Base-by-base conservation (phyloP, 92 coral and sea anemone species). In the Nematostella vectensis region DNA sequence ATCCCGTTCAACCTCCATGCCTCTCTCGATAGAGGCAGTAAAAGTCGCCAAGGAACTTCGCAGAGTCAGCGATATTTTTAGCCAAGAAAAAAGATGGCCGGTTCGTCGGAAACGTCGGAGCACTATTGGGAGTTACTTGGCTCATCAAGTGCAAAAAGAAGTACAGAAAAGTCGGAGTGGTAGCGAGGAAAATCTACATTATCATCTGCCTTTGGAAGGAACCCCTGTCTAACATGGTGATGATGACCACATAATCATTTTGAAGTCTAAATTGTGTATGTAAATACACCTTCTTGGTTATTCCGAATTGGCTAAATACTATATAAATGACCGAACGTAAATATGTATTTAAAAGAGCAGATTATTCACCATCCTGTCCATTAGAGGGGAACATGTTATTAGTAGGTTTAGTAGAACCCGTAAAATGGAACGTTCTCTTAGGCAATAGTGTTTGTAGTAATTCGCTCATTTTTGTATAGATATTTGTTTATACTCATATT, bases 51-150 rank as follows among this genome's bases (percentile, higher is more conserved):
- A 48, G n/a, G 63, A 55, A 27, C 62, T 66, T 29, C 62, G 72
- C 0, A 33, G 24, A 40, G 72, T 63, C 3, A 66, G 72, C 28
- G 72, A 66, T 48, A 11, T 38, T 40, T 66, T 55, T 13, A 36
- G 22, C 4, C 27, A 19, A 11, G 48, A 50, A 15, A 55, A 30
- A 22, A 11, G 51, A 17, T 47, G 43, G 24, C 40, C 28, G 45
- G 9, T 1, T 15, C 24, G 1, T 12, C 24, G 63, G 53, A 40
- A 44, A 66, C 62, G 72, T 24, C 54, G 72, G 36, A 19, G 63
- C 16, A 66, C 72, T 27, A 29, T 66, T 8, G 72, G 63, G 21
- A 66, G 72, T 66, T 54, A 54, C n/a, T n/a, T n/a, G n/a, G n/a
- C n/a, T n/a, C n/a, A n/a, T n/a, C n/a, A n/a, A n/a, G 53, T 66